Evolutionary conservation across 2,888 invertebrate genomes (phyloP).

Genomic region (Sericinus montela): DNA sequence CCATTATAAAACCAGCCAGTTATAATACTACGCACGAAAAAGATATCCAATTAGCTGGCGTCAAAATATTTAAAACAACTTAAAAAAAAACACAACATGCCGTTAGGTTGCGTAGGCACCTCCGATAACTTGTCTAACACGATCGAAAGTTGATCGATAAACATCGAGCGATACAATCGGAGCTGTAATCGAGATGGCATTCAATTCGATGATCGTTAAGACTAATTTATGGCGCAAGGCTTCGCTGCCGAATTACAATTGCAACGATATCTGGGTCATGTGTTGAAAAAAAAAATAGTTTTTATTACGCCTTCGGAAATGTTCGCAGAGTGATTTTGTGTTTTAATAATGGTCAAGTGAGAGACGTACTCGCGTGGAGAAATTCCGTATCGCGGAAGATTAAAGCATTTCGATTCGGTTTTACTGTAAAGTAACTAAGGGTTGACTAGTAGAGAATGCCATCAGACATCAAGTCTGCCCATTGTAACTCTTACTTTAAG

Average conservation of each 20-base stretch:
- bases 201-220: conserved; percentile 2
- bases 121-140: not conserved
- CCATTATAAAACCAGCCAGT: not conserved
- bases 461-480: too few species aligned
- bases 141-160: conserved; percentile 15
- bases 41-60: not conserved
- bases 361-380: too few species aligned
- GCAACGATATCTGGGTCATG: not conserved
- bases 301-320: too few species aligned
- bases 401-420: too few species aligned
- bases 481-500: too few species aligned
- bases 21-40: not conserved
- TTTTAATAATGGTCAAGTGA: too few species aligned
- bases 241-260: not conserved
- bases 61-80: not conserved
- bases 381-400: too few species aligned
- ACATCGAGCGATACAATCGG: conserved; percentile 15
- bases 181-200: conserved; percentile 7
- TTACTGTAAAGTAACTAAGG: too few species aligned
- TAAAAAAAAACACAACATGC: not conserved
- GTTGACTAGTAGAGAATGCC: too few species aligned
- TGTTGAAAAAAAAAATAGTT: not conserved
- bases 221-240: not conserved
- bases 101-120: not conserved
- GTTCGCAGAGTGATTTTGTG: too few species aligned